Conservation (phyloP, 1,140 invertebrate species). For the Nephila pilipes region DNA sequence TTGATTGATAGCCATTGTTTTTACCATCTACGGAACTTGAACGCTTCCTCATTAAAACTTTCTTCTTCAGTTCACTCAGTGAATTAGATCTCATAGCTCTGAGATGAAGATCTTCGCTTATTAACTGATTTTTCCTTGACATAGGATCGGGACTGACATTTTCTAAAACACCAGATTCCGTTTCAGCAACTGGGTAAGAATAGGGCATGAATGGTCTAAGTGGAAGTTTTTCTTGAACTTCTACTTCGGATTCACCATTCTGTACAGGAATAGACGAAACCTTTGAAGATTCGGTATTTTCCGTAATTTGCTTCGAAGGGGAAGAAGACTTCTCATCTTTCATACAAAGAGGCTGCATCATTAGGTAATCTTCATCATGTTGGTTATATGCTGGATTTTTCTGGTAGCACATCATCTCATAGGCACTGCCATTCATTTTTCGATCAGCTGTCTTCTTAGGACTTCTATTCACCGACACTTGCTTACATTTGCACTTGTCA, state of each 20-base stretch:
- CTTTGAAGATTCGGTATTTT: not conserved
- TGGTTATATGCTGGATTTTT: conserved; percentile 1
- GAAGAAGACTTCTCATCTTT: conserved; percentile 35
- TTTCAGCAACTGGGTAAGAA: conserved; percentile 62
- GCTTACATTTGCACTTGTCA: conserved; percentile 43
- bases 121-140: conserved; percentile 60
- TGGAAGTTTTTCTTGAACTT: conserved; percentile 33
- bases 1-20: conserved; percentile 57
- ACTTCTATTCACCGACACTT: not conserved
- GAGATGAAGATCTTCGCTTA: conserved; percentile 60
- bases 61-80: conserved; percentile 71
- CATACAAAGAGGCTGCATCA: conserved; percentile 69
- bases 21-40: conserved; percentile 73
- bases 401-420: conserved; percentile 70
- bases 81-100: conserved; percentile 72
- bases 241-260: not conserved
- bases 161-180: not conserved
- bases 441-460: conserved; percentile 32
- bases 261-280: not conserved
- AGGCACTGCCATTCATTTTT: conserved; percentile 66
- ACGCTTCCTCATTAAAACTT: conserved; percentile 71
- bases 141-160: not conserved
- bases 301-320: conserved; percentile 3
- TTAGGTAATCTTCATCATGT: conserved; percentile 63
- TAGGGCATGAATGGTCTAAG: conserved; percentile 73